Base-by-base conservation (phyloP, 2,888 invertebrate species). In the Nomada lathburiana region DNA sequence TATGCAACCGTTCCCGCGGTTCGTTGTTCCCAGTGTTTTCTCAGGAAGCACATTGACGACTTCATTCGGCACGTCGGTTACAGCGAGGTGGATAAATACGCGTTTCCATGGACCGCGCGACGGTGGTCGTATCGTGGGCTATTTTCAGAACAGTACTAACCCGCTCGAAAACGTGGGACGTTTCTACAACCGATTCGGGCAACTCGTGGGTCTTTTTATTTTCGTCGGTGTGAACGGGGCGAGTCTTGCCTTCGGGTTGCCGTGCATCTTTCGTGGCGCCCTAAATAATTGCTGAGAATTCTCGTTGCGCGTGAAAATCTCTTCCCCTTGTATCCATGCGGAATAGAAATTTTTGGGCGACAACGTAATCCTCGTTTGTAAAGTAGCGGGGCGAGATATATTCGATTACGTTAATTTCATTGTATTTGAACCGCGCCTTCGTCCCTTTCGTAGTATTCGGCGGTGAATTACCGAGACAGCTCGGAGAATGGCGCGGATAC, bases 71-170 rank as follows among this genome's bases (percentile, higher is more conserved):
- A 18, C 69, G 20, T 59, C 65, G 70, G 72, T 75, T 80, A 86
- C 67, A 77, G 77, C 76, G 68, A 80, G 74, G 76, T 74, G 75
- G 74, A 81, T 83, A 83, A 85, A 83, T 79, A 74, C 80, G 80
- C 86, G 84, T 81, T 83, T 82, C 76, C 83, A 85, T 86, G 84
- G 80, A 77, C 68, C 63, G 71, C 76, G 59, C 80, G 59, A 62
- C 75, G 64, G 72, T 82, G 68, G 53, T 76, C 75, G 68, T 67
- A 64, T 81, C 80, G 52, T 20, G 26, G 64, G 84, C 84, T 89
- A 90, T 89, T 89, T 89, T 87, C 86, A 80, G 90, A 80, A 62
- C 47, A 29, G 68, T 86, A 86, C 86, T 85, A 84, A 50, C 89
- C 73, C 53, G 36, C 60, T 62, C 73, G 67, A 86, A 88, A 83